Conservation (phyloP, 1,140 invertebrate genomes). For the Brachionus angularis region DNA sequence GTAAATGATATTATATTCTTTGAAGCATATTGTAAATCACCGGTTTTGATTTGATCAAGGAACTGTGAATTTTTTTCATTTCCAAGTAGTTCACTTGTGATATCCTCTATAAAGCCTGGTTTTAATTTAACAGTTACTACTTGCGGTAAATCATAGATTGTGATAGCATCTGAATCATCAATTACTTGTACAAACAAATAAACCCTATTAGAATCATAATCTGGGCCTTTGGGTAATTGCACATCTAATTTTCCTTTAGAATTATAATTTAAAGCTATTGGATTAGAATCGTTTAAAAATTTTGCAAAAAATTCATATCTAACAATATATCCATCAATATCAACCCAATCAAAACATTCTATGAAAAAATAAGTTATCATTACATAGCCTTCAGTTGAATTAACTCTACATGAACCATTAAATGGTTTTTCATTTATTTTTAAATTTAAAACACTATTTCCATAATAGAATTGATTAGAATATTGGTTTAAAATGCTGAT, state of each 20-base stretch:
- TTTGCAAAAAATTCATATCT: slow-evolving; percentile 16
- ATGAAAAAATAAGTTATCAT: neutral
- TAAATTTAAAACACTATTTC: neutral
- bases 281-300: neutral
- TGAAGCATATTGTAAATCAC: neutral
- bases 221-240: slow-evolving; percentile 2
- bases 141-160: slow-evolving; percentile 7
- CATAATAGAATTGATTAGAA: neutral
- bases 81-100: neutral
- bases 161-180: slow-evolving; percentile 18
- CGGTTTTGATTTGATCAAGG: neutral
- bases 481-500: no score
- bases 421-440: slow-evolving; percentile 35
- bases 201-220: neutral
- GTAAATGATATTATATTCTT: neutral
- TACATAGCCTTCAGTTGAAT: neutral
- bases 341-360: slow-evolving; percentile 6
- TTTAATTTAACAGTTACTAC: neutral
- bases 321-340: slow-evolving; percentile 5
- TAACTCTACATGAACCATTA: slow-evolving; percentile 9
- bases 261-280: slow-evolving; percentile 12
- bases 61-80: neutral
- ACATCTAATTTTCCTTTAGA: neutral
- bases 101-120: neutral
- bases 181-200: slow-evolving; percentile 21